Percentiles rank a stretch among this genome's conserved stretches.
Evolutionary conservation across 2,797 vertebrate species (phyloP).

Genomic region (Neoniphon sammara): DNA sequence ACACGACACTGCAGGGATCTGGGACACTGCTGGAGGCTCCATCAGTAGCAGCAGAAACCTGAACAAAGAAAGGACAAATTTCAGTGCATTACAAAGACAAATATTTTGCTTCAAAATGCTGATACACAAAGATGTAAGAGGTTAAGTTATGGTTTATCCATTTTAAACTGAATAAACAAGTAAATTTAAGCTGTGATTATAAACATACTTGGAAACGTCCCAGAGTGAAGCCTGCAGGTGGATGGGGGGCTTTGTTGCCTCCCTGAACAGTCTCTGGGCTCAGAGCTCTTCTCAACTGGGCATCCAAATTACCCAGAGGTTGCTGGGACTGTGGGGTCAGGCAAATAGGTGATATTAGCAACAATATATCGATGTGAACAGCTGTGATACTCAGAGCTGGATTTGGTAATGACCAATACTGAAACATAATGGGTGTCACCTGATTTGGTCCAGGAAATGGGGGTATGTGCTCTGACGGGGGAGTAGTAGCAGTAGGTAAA

Average conservation of each 20-base stretch:
- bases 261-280: slow-evolving; percentile 80
- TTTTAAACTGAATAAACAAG: neutral
- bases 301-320: slow-evolving; percentile 64
- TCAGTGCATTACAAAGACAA: neutral
- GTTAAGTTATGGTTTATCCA: neutral
- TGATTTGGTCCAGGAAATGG: slow-evolving; percentile 93
- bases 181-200: neutral
- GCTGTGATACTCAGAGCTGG: neutral
- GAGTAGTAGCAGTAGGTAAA: slow-evolving; percentile 79
- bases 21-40: slow-evolving; percentile 38
- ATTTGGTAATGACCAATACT: neutral
- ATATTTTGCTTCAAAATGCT: neutral
- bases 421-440: slow-evolving; percentile 75
- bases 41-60: slow-evolving; percentile 79
- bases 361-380: neutral
- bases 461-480: slow-evolving; percentile 84
- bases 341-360: slow-evolving; percentile 30
- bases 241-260: slow-evolving; percentile 56
- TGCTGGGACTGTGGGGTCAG: slow-evolving; percentile 58
- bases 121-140: slow-evolving; percentile 1
- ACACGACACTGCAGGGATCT: slow-evolving; percentile 58
- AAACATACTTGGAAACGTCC: slow-evolving; percentile 81
- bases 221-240: slow-evolving; percentile 68
- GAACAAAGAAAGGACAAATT: slow-evolving; percentile 7
- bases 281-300: slow-evolving; percentile 71